Evolutionary conservation across 2,797 vertebrate species (phyloP), one percentile per base, ranked within the genome.

Genomic region (Pterois miles): DNA sequence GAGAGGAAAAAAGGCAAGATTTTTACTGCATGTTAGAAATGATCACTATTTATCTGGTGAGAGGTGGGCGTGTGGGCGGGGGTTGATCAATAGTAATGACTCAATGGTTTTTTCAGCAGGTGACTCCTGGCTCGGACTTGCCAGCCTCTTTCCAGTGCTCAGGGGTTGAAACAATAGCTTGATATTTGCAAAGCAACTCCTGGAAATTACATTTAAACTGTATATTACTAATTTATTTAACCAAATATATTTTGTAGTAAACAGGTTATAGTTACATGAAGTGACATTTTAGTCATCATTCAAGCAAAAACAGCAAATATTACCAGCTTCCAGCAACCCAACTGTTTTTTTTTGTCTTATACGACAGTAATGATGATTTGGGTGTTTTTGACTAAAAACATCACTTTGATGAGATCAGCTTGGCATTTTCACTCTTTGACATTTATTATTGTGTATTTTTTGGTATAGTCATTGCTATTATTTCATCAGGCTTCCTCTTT

Each of bases 31-130:
- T 25, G 57, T 38, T 29, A 33, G 29, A 64, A 81, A 81, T 46
- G 25, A 67, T 76, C 75, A 63, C 59, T 62, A 48, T 74, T 63
- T 64, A 62, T 81, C 25, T 57, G 5, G 7, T 54, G 31, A 66
- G 65, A 20, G 78, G 38, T 53, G 38, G 70, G 23, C 46, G 29
- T 50, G 73, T 70, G 67, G 50, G 78, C 0, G 27, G 36, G 3
- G 40, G n/a, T 6, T 68, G 88, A 89, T 91, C 85, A 83, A 86
- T 90, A 84, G 43, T 78, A 84, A 77, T 78, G 90, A 86, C 78
- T 80, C 81, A 71, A 27, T 86, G 43, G 84, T 85, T 83, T 81
- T 72, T 80, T 77, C 66, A 78, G 43, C 57, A 62, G 71, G 68
- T 83, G 84, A 74, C 71, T 80, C 59, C 68, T 73, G 58, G 53